Base-by-base conservation (phyloP, 2,888 invertebrate genomes). In the Acleris literana region DNA sequence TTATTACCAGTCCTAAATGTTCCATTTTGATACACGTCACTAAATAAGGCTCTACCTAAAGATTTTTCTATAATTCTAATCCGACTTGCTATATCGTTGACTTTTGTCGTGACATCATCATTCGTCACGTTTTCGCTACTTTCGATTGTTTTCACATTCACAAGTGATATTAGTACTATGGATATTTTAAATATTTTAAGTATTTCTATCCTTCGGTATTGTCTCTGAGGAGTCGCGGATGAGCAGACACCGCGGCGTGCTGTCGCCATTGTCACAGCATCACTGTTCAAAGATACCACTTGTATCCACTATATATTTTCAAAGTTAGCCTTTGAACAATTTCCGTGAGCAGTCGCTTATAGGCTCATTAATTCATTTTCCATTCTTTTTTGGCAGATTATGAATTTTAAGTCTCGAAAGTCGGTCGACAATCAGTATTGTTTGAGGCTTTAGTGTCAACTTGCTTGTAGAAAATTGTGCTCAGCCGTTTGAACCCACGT, bases 1-100 rank as follows among this genome's bases (percentile, higher is more conserved):
- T 93, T 90, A 71, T 96, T 96, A 57, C 95, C 95, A 72, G 93
- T 94, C 68, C 89, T 84, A 73, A 92, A 93, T 0, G 92, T 92
- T 43, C 92, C 92, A 74, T 92, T 92, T 70, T 82, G 79, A 63
- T 90, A 92, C 39, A 92, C 77, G 68, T 90, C 86, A 80, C 84
- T 84, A 52, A 89, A 67, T 5, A 80, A 90, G 52, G 81, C 83
- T 72, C 83, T 85, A 49, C 90, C 90, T 0, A 90, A 81, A 20
- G 90, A 76, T 67, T 81, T 82, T 72, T 88, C 87, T 33, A 90
- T 76, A 7, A 89, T 73, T 68, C 83, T 86, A 72, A 91, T 77
- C 72, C 82, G 80, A 72, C 82, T 85, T 5, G 81, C 74, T 72
- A 89, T 79, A 70, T 86, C 81, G 57, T 78, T 78, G 71, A 81